Percentiles rank a stretch among this genome's conserved stretches.
phyloP scores from a whole-genome alignment of 2,797 vertebrate species.

The Microcaecilia unicolor region DNA sequence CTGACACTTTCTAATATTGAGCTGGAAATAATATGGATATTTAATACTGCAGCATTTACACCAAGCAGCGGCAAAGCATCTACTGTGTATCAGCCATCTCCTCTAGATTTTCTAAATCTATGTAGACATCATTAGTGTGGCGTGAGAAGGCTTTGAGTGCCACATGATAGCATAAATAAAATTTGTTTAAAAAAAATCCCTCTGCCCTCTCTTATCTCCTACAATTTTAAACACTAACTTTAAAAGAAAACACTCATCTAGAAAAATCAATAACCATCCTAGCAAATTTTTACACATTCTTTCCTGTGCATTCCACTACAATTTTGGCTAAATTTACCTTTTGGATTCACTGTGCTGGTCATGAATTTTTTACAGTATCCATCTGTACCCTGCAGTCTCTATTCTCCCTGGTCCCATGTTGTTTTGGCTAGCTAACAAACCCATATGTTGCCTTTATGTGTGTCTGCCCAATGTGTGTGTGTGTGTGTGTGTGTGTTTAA shows the following conservation, averaged over 20 bases:
- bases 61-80: slow-evolving; percentile 50
- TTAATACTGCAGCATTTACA: slow-evolving; percentile 54
- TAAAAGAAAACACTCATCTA: slow-evolving; percentile 28
- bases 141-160: slow-evolving; percentile 49
- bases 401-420: slow-evolving; percentile 57
- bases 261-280: slow-evolving; percentile 37
- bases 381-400: slow-evolving; percentile 67
- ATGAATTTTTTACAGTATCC: slow-evolving; percentile 82
- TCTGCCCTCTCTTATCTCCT: too few relatives aligned
- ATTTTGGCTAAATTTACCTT: slow-evolving; percentile 66
- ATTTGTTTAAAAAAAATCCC: too few relatives aligned
- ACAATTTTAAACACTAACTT: too few relatives aligned
- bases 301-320: slow-evolving; percentile 44
- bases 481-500: slow-evolving; percentile 20
- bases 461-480: slow-evolving; percentile 59
- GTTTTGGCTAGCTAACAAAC: slow-evolving; percentile 68
- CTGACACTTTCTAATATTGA: slow-evolving; percentile 63
- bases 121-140: slow-evolving; percentile 49
- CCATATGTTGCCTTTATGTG: slow-evolving; percentile 71
- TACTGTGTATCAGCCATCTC: slow-evolving; percentile 60
- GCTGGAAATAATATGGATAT: slow-evolving; percentile 67
- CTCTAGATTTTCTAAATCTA: slow-evolving; percentile 44
- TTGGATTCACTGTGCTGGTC: slow-evolving; percentile 68
- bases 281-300: slow-evolving; percentile 40
- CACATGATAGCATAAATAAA: slow-evolving; percentile 41